Evolutionary conservation across 2,797 vertebrate species (phyloP).

Genomic region (Catamblyrhynchus diadema): DNA sequence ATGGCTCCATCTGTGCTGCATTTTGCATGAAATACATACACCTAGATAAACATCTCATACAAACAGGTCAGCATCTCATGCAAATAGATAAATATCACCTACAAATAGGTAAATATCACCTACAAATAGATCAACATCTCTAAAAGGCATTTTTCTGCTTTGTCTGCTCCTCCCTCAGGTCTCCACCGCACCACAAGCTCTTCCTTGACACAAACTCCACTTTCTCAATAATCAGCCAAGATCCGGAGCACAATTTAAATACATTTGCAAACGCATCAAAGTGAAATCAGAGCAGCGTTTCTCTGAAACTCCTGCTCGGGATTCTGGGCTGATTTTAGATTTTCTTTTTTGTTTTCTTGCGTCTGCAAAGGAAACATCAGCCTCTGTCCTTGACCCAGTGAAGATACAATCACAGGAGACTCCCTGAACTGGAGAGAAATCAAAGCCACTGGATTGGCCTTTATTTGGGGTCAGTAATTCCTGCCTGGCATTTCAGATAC

Average conservation of each 20-base stretch:
- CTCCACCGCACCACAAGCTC: not conserved
- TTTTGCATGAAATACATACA: not conserved
- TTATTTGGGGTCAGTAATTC: not conserved
- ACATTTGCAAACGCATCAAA: not conserved
- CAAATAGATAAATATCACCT: not conserved
- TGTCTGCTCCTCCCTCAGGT: not conserved
- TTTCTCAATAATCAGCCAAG: not conserved
- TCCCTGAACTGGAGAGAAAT: conserved; percentile 5
- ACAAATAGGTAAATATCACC: not conserved
- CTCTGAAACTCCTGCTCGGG: not conserved
- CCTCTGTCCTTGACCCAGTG: conserved; percentile 27
- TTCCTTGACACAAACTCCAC: not conserved
- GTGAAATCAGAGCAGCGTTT: not conserved
- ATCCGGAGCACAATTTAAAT: not conserved
- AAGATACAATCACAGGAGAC: not conserved
- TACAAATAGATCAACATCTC: not conserved
- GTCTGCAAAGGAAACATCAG: not conserved
- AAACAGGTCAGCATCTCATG: not conserved
- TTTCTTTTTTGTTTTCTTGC: not conserved
- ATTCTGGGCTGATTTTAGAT: not conserved
- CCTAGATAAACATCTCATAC: fast-evolving
- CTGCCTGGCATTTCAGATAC: not conserved
- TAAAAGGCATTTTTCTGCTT: not conserved
- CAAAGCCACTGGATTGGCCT: not conserved
- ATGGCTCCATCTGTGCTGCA: not conserved